Evolutionary conservation across 2,113 vertebrate species (phyloP), one percentile per base, ranked within the genome.

Genomic region (Otolemur garnettii): DNA sequence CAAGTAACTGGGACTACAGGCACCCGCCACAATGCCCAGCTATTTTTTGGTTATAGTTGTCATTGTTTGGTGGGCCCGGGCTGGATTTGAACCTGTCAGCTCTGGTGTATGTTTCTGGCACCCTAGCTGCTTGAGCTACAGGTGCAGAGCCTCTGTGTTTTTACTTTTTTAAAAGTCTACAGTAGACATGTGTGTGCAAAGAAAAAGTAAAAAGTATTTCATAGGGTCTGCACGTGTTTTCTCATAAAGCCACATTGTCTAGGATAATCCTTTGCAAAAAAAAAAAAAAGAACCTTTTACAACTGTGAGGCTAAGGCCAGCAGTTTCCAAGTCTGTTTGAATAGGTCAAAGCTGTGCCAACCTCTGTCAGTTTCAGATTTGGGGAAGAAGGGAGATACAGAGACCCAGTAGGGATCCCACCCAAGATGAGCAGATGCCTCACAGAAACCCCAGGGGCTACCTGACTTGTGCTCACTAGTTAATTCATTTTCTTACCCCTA

Each of bases 191-290:
- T n/a, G 45, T 22, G 45, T n/a, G 28, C 64, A 42, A 84, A 59
- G 69, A 14, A 60, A 60, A 81, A 85, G 22, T 38, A 74, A 42
- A n/a, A 69, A 87, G 53, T 62, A 38, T 28, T 33, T 66, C 50
- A 53, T 18, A 1, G 22, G 2, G 50, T 64, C 35, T 69, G 35
- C 19, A 13, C 30, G 55, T 59, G 62, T 53, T 72, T 84, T 79
- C 21, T 84, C 82, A 83, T 45, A 69, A 91, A 94, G 69, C 59
- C n/a, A 91, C 7, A 38, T 9, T 64, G 80, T 89, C 78, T 80
- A 62, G 42, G 84, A 75, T 19, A 85, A 50, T 68, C 53, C 64
- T 64, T 62, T 90, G 81, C 71, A 78, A 86, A 77, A 64, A 50
- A 50, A 50, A 50, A 50, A 50, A 90, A n/a, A 28, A 21, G 24